These are phyloP conservation scores for Felis chaus DNA, from an alignment of 2,113 vertebrate genomes.

Conservation along the genomic window DNA sequence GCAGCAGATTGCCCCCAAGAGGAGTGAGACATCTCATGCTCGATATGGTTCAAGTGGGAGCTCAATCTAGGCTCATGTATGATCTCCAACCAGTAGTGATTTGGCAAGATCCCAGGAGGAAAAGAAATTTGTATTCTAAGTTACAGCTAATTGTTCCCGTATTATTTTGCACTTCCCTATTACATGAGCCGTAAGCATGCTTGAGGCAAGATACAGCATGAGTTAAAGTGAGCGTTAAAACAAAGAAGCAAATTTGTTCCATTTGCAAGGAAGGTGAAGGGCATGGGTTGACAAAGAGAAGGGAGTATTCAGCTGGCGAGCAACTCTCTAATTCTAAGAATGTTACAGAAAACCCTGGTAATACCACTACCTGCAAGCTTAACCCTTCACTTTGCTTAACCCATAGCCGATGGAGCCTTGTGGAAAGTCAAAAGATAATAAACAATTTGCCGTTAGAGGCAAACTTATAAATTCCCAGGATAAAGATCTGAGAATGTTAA, in stretches of 20 bases:
- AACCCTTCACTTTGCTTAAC: not conserved
- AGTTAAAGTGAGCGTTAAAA: not conserved
- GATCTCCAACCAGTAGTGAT: not conserved
- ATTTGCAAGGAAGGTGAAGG: slow-evolving; percentile 9
- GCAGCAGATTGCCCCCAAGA: not conserved
- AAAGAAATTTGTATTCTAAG: not conserved
- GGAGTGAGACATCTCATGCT: not conserved
- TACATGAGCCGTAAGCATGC: not conserved
- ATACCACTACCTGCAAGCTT: not conserved
- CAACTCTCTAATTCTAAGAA: not conserved
- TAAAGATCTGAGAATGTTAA: slow-evolving; percentile 32
- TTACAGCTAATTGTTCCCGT: not conserved
- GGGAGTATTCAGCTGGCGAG: not conserved
- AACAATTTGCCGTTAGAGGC: not conserved
- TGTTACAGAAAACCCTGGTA: not conserved
- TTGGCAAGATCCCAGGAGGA: slow-evolving; percentile 42
- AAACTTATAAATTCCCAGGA: slow-evolving; percentile 53
- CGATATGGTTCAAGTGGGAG: not conserved
- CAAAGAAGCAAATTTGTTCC: not conserved
- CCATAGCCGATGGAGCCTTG: not conserved
- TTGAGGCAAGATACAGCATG: slow-evolving; percentile 24
- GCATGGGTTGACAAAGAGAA: not conserved
- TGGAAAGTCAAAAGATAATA: not conserved
- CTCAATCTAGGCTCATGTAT: not conserved
- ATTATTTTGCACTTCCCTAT: slow-evolving; percentile 22